These are phyloP conservation scores for Acanthosepion esculentum DNA, from an alignment of 2,888 invertebrate species.

Conservation along the genomic window DNA sequence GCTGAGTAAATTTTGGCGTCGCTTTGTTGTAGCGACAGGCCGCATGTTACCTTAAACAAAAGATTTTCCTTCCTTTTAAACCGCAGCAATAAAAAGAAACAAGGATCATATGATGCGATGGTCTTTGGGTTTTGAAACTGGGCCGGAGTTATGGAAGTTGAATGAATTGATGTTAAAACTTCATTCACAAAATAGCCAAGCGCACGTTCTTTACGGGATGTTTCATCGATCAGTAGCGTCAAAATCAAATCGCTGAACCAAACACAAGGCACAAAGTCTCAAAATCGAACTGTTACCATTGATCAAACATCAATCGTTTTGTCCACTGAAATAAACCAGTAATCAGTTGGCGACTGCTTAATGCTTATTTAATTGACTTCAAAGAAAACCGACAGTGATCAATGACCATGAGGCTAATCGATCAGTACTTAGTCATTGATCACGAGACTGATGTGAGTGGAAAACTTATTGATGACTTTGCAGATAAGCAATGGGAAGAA, in stretches of 20 bases:
- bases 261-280: neutral
- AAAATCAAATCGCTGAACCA: neutral
- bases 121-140: neutral
- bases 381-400: neutral
- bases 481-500: neutral
- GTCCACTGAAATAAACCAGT: neutral
- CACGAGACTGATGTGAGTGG: neutral
- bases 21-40: neutral
- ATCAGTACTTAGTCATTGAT: slow-evolving; percentile 33
- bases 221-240: neutral
- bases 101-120: neutral
- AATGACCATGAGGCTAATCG: neutral
- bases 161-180: neutral
- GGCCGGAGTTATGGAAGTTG: neutral
- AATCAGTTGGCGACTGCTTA: neutral
- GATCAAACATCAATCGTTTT: slow-evolving; percentile 33
- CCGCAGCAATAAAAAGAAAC: neutral
- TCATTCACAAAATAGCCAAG: neutral
- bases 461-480: neutral
- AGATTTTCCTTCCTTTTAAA: neutral
- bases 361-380: slow-evolving; percentile 33
- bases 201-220: neutral
- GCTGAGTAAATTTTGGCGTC: too few species aligned
- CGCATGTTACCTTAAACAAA: neutral
- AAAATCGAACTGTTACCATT: neutral